phyloP scores from a whole-genome alignment of 1,140 invertebrate species.

The Nebria ingens region DNA sequence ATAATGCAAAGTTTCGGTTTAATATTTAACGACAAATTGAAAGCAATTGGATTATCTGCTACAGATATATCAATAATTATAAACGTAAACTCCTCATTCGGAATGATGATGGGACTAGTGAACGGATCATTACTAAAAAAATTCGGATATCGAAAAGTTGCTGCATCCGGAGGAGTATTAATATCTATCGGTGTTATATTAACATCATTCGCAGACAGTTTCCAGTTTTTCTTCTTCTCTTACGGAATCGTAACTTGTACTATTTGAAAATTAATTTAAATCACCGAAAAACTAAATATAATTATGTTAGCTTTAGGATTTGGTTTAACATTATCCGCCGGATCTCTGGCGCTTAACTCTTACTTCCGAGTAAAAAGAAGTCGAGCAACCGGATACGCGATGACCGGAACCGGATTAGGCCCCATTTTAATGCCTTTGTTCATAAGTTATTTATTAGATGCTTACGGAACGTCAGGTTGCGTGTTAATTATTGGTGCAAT shows the following conservation, averaged over 20 bases:
- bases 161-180: constrained; percentile 42
- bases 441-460: constrained; percentile 29
- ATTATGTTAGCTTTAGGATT: constrained; percentile 48
- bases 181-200: constrained; percentile 42
- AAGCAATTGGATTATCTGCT: constrained; percentile 43
- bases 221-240: constrained; percentile 45
- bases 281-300: no score
- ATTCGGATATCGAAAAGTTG: constrained; percentile 53
- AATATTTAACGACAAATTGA: constrained; percentile 50
- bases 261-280: no score
- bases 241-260: constrained; percentile 55
- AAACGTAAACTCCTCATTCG: constrained; percentile 52
- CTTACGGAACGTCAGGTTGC: constrained; percentile 33
- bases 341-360: constrained; percentile 37
- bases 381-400: constrained; percentile 35
- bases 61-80: constrained; percentile 53
- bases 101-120: constrained; percentile 45
- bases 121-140: constrained; percentile 53
- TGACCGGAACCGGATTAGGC: constrained; percentile 37
- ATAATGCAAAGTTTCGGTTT: constrained; percentile 55
- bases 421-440: constrained; percentile 40
- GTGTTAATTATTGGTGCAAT: constrained; percentile 36
- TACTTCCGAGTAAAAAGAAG: constrained; percentile 37
- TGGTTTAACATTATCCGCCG: constrained; percentile 48
- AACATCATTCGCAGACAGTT: constrained; percentile 45